phyloP scores from a whole-genome alignment of 2,888 invertebrate genomes.

The Acrobasis repandana region DNA sequence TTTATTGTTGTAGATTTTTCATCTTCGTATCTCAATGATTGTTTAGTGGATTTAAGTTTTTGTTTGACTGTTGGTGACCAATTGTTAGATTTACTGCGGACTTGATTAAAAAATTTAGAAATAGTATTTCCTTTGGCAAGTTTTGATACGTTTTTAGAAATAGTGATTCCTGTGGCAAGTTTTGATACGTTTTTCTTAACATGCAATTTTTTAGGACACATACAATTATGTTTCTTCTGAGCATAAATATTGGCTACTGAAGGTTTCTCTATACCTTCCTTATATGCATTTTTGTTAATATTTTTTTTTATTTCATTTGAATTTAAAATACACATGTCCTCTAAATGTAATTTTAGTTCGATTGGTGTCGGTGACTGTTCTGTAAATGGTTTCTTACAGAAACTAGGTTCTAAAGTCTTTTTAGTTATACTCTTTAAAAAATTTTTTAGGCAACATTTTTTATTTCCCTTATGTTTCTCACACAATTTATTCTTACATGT shows the following conservation, averaged over 20 bases:
- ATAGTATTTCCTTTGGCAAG: too few species aligned
- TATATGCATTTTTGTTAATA: neutral
- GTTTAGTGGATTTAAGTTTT: neutral
- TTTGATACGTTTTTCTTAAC: neutral
- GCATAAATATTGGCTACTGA: neutral
- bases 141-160: too few species aligned
- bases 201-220: too few species aligned
- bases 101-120: constrained; percentile 14
- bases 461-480: neutral
- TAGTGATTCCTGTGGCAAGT: neutral
- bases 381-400: neutral
- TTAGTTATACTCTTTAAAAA: too few species aligned
- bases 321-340: constrained; percentile 8
- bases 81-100: constrained; percentile 26
- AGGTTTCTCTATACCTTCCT: neutral
- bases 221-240: too few species aligned
- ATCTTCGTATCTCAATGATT: neutral
- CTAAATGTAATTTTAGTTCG: neutral
- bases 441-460: too few species aligned
- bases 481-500: neutral
- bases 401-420: neutral
- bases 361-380: neutral
- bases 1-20: neutral
- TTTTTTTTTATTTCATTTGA: constrained; percentile 1
- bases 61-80: constrained; percentile 3